Base-by-base conservation (phyloP, 2,797 vertebrate genomes). In the Anguilla anguilla region DNA sequence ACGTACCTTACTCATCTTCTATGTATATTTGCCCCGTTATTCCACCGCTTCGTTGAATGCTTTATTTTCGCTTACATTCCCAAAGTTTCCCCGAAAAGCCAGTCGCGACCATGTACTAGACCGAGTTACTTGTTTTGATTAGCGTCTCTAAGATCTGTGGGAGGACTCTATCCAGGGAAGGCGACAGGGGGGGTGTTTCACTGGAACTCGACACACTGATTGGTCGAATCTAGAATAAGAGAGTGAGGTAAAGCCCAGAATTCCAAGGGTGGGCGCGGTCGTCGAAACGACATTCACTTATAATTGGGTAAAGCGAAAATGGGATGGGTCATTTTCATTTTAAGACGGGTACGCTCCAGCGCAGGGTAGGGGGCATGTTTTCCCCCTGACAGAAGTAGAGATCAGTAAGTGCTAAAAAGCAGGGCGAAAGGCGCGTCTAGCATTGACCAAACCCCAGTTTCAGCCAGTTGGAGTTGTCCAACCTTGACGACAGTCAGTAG, bases 1-100 rank as follows among this genome's bases (percentile, higher is more conserved):
- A 51, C 92, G 92, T 93, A 96, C 96, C 96, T 96, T 96, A 91
- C 83, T 96, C 94, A 93, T 94, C 85, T 91, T 89, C 88, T 74
- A 67, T 86, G 83, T 88, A 28, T 81, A 57, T 86, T 51, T 87
- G 59, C 84, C 35, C 83, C 74, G 77, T 85, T 77, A 57, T 85
- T 87, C 46, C 43, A 64, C 51, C 72, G 25, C 61, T 89, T 15
- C 57, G 22, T 90, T 92, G 79, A 92, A 72, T 85, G 17, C 88
- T 85, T 87, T 87, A 87, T 89, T 86, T 89, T 92, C 25, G 64
- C 92, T 93, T 89, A 92, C 90, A 92, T 92, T 89, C 81, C 90
- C 57, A 86, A 89, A 87, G 35, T 89, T 90, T 89, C 89, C 15
- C 39, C 91, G 88, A 64, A 77, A 92, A 93, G 93, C 92, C 85